phyloP scores from a whole-genome alignment of 2,888 invertebrate genomes.

The Drosophila testacea region DNA sequence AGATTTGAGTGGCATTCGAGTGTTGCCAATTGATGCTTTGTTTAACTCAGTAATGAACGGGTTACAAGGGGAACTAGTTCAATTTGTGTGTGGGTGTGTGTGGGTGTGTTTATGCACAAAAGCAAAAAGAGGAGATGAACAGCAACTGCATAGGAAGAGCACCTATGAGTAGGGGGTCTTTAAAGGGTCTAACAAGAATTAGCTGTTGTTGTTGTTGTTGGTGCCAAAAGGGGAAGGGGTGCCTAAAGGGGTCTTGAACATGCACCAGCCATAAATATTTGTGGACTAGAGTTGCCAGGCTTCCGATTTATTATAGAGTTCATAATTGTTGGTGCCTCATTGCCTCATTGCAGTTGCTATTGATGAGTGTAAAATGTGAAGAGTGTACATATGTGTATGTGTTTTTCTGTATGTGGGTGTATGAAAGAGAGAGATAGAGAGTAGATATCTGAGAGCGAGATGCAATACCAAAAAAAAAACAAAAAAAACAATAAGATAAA shows the following conservation, averaged over 20 bases:
- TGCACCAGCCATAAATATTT: constrained; percentile 62
- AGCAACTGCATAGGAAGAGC: constrained; percentile 66
- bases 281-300: constrained; percentile 44
- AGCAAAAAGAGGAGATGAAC: constrained; percentile 48
- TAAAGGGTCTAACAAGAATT: constrained; percentile 18
- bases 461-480: constrained; percentile 55
- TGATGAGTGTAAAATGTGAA: constrained; percentile 35
- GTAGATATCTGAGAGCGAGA: constrained; percentile 50
- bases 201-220: constrained; percentile 5
- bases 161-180: constrained; percentile 48
- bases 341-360: constrained; percentile 60
- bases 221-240: constrained; percentile 32
- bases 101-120: constrained; percentile 34
- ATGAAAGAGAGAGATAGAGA: constrained; percentile 37
- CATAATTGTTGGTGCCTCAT: constrained; percentile 46
- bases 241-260: constrained; percentile 42
- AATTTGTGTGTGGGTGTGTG: constrained; percentile 7
- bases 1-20: constrained; percentile 26
- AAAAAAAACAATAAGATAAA: constrained; percentile 52
- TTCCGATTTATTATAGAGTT: constrained; percentile 16
- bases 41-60: constrained; percentile 21
- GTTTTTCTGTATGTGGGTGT: constrained; percentile 29
- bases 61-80: constrained; percentile 12
- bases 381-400: constrained; percentile 29
- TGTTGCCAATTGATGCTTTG: constrained; percentile 36